Evolutionary conservation across 1,140 invertebrate genomes (phyloP).

Genomic region (Trichogramma pretiosum): DNA sequence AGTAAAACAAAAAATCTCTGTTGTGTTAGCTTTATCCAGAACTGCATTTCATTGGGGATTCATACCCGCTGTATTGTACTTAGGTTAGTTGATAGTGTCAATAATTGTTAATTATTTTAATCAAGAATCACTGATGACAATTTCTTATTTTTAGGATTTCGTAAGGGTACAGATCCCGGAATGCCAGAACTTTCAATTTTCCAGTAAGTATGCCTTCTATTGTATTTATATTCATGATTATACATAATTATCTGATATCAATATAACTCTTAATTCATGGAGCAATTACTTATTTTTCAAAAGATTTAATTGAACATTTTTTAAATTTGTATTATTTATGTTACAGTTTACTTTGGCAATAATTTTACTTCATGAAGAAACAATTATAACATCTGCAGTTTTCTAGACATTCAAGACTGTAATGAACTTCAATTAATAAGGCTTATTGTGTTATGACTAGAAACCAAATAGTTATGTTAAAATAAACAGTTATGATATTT

Average conservation of each 20-base stretch:
- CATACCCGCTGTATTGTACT: constrained; percentile 56
- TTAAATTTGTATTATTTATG: too few species aligned
- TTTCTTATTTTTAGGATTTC: constrained; percentile 45
- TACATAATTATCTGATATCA: background rate
- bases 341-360: constrained; percentile 48
- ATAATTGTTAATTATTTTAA: too few species aligned
- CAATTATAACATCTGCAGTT: background rate
- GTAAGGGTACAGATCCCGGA: constrained; percentile 54
- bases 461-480: too few species aligned
- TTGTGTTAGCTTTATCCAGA: constrained; percentile 51
- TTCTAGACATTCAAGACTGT: background rate
- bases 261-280: constrained; percentile 11
- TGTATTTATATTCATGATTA: too few species aligned
- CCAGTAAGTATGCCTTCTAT: constrained; percentile 43
- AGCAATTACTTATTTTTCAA: constrained; percentile 13
- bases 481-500: too few species aligned
- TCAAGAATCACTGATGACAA: constrained; percentile 10
- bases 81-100: constrained; percentile 56
- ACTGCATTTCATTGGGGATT: constrained; percentile 61
- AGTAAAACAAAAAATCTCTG: constrained; percentile 52
- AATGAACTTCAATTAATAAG: too few species aligned
- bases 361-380: constrained; percentile 16
- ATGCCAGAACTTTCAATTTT: constrained; percentile 50
- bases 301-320: too few species aligned
- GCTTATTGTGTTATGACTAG: too few species aligned